phyloP scores from a whole-genome alignment of 2,888 invertebrate species.

The Drosophila peninsularis region DNA sequence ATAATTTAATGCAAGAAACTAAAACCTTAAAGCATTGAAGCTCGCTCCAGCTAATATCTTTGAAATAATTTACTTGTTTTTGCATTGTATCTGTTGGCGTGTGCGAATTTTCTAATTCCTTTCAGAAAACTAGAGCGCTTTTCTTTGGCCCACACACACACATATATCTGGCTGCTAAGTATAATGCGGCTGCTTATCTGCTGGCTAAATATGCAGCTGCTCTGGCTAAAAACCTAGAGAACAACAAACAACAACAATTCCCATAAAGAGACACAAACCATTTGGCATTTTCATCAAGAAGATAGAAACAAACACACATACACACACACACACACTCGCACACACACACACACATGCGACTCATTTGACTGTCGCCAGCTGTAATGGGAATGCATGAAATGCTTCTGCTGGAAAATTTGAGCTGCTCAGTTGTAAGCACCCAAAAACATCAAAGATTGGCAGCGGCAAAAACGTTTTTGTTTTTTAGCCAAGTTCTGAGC shows the following conservation, averaged over 20 bases:
- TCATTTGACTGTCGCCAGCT: constrained; percentile 74
- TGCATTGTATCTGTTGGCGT: background rate
- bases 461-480: constrained; percentile 13
- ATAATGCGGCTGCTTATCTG: constrained; percentile 68
- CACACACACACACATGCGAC: constrained; percentile 29
- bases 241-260: constrained; percentile 80
- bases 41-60: background rate
- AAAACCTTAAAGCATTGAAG: background rate
- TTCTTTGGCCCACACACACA: constrained; percentile 3
- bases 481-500: constrained; percentile 34
- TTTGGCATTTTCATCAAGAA: constrained; percentile 77
- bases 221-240: constrained; percentile 62
- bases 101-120: constrained; percentile 14
- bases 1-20: background rate
- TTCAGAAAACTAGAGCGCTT: constrained; percentile 10
- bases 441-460: constrained; percentile 29
- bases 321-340: constrained; percentile 13
- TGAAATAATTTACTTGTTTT: constrained; percentile 3
- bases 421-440: constrained; percentile 56
- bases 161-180: constrained; percentile 27
- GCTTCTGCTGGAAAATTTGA: constrained; percentile 34
- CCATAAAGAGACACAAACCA: constrained; percentile 80
- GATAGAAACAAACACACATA: constrained; percentile 31
- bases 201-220: constrained; percentile 65
- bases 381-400: constrained; percentile 73